Conservation (phyloP, 2,888 invertebrate species). For the Prenolepis imparis region DNA sequence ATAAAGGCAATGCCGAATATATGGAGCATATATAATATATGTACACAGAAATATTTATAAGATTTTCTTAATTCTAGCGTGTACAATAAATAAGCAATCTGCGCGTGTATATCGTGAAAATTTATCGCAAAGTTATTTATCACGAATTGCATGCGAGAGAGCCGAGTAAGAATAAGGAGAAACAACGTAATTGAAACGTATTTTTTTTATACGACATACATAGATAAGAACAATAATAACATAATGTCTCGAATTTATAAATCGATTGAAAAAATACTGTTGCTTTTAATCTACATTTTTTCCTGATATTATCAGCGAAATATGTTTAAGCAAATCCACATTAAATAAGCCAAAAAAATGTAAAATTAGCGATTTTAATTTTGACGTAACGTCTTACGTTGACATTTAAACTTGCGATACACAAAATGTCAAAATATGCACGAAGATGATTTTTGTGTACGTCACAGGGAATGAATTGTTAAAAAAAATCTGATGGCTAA, state of each 20-base stretch:
- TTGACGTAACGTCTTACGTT: not conserved
- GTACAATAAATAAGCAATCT: constrained; percentile 12
- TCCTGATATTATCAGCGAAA: not conserved
- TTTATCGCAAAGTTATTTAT: constrained; percentile 10
- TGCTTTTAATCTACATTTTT: not conserved
- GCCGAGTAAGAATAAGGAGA: not conserved
- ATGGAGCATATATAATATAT: constrained; percentile 1
- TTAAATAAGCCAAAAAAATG: not conserved
- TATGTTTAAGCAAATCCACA: not conserved
- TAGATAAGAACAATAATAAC: not conserved
- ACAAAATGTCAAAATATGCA: not conserved
- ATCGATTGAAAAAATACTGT: not conserved
- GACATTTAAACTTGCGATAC: not conserved
- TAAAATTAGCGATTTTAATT: not conserved
- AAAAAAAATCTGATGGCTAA: constrained; percentile 39
- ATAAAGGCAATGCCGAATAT: constrained; percentile 2
- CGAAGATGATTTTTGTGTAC: not conserved
- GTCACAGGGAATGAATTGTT: not conserved
- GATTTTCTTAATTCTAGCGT: constrained; percentile 7
- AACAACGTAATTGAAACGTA: constrained; percentile 10
- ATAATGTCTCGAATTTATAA: constrained; percentile 8
- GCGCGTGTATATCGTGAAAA: not conserved
- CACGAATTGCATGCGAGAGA: not conserved
- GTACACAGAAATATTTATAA: constrained; percentile 17
- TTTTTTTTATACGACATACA: constrained; percentile 22